Evolutionary conservation across 30 jellyfish, hydroid and myxozoan species (phyloP), one percentile per base, ranked within the genome.

Genomic region (Clytia hemisphaerica): DNA sequence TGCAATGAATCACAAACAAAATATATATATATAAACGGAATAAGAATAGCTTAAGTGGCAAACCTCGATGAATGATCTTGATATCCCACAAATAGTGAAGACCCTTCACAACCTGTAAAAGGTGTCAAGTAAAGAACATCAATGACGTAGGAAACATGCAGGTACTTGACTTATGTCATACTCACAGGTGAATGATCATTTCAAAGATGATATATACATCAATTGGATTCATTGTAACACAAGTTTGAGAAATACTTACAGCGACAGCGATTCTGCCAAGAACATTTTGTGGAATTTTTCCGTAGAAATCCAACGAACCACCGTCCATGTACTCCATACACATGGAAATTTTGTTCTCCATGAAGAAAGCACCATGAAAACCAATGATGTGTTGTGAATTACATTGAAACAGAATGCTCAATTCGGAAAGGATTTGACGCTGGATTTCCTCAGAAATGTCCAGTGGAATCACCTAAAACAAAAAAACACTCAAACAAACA

Each of bases 321-420:
- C 98, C 95, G 53, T 90, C 91, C 98, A 90, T 90, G 71, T 64
- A 90, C 78, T 90, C 98, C 26, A 95, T 90, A 55, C 98, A 90
- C 36, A 90, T 67, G 15, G 98, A 90, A 14, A 90, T 90, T 53
- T 90, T 90, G 80, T 85, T 78, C 61, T 90, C 98, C 4, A 84
- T 66, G 42, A 90, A 90, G 46, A 81, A 90, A 12, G 98, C 98
- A 21, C 98, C 98, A 62, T 81, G 76, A 51, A 90, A 90, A 14
- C 81, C 90, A 75, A 90, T 90, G 60, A 90, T 72, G 63, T 32
- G 77, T 14, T 85, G 83, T 1, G 98, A 90, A 62, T 76, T 74
- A 63, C 95, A 90, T 90, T 90, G 94, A 44, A 90, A 90, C 2
- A 90, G 79, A 36, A 90, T 90, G 15, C 82, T 95, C 59, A 90